Evolutionary conservation across 2,888 invertebrate species (phyloP).

Genomic region (Drosophila macrothrix): DNA sequence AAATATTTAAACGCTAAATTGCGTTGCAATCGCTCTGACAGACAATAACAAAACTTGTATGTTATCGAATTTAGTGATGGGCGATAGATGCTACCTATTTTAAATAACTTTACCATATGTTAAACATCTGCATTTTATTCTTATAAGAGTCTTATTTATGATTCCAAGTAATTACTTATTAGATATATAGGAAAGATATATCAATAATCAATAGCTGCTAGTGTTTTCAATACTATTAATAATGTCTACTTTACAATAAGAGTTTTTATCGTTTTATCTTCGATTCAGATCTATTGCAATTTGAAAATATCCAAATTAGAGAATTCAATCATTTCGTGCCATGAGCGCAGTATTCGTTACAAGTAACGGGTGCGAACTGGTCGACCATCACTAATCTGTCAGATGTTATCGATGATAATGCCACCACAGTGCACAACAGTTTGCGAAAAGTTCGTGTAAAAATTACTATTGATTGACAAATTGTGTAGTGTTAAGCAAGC

Average conservation of each 20-base stretch:
- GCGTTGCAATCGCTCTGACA: constrained; percentile 43
- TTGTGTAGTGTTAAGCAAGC: constrained; percentile 29
- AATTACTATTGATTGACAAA: constrained; percentile 62
- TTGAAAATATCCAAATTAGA: not conserved
- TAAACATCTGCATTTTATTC: not conserved
- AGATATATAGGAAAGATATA: not conserved
- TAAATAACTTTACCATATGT: not conserved
- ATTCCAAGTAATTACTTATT: not conserved
- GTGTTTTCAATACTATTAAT: not conserved
- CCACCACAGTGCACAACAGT: constrained; percentile 75
- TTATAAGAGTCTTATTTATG: not conserved
- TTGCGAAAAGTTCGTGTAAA: constrained; percentile 72
- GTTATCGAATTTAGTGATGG: constrained; percentile 45
- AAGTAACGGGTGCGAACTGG: constrained; percentile 17
- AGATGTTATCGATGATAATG: constrained; percentile 58
- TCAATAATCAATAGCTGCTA: not conserved
- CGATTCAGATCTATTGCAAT: not conserved
- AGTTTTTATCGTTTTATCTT: not conserved
- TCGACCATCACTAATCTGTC: constrained; percentile 37
- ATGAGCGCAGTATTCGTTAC: constrained; percentile 6
- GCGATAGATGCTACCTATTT: constrained; percentile 2
- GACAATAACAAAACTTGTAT: constrained; percentile 37
- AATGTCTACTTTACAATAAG: not conserved
- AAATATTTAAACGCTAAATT: constrained; percentile 40
- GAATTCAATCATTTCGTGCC: not conserved